Evolutionary conservation across 2,797 vertebrate genomes (phyloP).

Genomic region (Hippocampus kuda): DNA sequence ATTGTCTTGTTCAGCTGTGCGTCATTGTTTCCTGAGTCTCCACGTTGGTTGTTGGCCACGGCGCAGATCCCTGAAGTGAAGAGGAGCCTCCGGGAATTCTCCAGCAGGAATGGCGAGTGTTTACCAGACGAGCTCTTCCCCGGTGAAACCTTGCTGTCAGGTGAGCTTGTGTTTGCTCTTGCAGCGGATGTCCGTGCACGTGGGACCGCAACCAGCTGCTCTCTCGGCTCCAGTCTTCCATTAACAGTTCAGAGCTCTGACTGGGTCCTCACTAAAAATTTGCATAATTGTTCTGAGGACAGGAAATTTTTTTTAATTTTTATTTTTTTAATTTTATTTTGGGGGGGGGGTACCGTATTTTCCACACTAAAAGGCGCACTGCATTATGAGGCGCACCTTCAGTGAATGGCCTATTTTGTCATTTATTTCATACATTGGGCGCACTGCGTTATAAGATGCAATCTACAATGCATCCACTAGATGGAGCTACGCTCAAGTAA

Average conservation of each 20-base stretch:
- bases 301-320: no score
- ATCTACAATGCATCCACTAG: no score
- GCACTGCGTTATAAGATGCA: no score
- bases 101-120: slow-evolving; percentile 51
- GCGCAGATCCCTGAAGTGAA: slow-evolving; percentile 66
- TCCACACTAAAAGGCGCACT: no score
- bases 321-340: no score
- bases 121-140: slow-evolving; percentile 54
- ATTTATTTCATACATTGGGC: no score
- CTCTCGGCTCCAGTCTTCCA: not conserved
- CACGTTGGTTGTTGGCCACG: slow-evolving; percentile 83
- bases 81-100: slow-evolving; percentile 66
- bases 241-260: no score
- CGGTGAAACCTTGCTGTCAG: slow-evolving; percentile 58
- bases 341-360: no score
- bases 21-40: slow-evolving; percentile 76
- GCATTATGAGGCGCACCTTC: no score
- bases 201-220: no score
- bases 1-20: slow-evolving; percentile 64
- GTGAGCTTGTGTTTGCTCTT: slow-evolving; percentile 20
- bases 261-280: not conserved
- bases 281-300: not conserved
- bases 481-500: no score
- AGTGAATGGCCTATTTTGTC: no score
- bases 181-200: not conserved